Conservation (phyloP, 1,140 invertebrate genomes). For the Brachionus plicatilis region DNA sequence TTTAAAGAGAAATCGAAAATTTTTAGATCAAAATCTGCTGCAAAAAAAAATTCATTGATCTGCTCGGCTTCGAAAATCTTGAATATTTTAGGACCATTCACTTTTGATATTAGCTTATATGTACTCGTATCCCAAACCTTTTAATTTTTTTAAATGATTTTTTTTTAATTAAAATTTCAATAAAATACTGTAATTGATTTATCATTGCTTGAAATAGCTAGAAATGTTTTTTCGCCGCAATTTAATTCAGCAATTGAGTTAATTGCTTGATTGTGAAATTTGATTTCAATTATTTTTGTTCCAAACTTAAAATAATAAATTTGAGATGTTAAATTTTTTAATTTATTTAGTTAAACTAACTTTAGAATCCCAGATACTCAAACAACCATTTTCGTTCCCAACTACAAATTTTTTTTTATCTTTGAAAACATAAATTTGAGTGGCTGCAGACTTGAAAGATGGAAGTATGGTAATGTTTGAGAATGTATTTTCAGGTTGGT, state of each 20-base stretch:
- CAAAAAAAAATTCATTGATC: background rate
- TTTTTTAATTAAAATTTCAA: background rate
- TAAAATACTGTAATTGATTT: background rate
- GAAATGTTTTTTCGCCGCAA: background rate
- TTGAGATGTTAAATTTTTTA: background rate
- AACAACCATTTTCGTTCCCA: background rate
- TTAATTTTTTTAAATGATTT: background rate
- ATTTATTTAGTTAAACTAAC: background rate
- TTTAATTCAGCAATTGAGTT: background rate
- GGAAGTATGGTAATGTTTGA: background rate
- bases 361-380: background rate
- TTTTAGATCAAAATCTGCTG: background rate
- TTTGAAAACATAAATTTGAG: background rate
- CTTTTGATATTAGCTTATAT: background rate
- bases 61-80: background rate
- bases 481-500: background rate
- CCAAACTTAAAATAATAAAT: background rate
- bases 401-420: conserved; percentile 6
- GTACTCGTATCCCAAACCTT: background rate
- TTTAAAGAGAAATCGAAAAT: background rate
- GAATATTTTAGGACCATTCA: background rate
- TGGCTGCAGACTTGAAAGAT: background rate
- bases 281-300: background rate
- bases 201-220: background rate
- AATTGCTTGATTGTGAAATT: background rate